Base-by-base conservation (phyloP, 1,140 invertebrate species). In the Scylla paramamosain region DNA sequence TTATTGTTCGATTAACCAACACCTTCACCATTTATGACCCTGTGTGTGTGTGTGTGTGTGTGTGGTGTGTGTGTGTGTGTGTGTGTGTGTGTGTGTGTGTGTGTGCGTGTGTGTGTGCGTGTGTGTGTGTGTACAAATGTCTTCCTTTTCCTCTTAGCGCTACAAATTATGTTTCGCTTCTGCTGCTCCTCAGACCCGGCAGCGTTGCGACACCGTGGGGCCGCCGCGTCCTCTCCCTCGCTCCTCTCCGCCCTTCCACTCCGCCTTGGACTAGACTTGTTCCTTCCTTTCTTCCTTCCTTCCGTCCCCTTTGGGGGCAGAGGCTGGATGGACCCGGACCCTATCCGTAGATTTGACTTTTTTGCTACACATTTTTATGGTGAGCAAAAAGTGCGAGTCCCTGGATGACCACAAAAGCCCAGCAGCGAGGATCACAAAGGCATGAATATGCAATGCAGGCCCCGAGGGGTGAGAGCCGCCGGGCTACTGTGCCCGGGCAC, bases 401-500 rank as follows among this genome's bases (percentile, higher is more conserved):
- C 45, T 31, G 83, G 92, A 93, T 93, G 92, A 93, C 92, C 92
- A 93, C 92, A 93, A 93, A 88, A 77, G 84, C 45, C 84, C 83
- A 93, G 92, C 92, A 93, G 82, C 83, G 77, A 14, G 46, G 92
- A 86, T 93, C 92, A 93, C 92, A 93, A 93, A 93, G 92, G 31
- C 92, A 93, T 93, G 92, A 93, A 93, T 93, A 93, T 93, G 92
- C 92, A 93, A 93, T 93, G 92, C 92, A 93, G 92, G 39, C 92
- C 84, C n/a, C n/a, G 48, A 52, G 92, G 92, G 83, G 82, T 20
- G 77, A 93, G 92, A 86, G 82, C 92, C 84, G 29, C 25, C 84
- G 45, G 45, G 83, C 12, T 29, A 59, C 46, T 52, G 28, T 87
- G 83, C 82, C 48, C 46, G n/a, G 39, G n/a, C 14, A 31, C 90